These are phyloP conservation scores for Hyla sarda DNA, from an alignment of 2,113 vertebrate species.

Conservation along the genomic window DNA sequence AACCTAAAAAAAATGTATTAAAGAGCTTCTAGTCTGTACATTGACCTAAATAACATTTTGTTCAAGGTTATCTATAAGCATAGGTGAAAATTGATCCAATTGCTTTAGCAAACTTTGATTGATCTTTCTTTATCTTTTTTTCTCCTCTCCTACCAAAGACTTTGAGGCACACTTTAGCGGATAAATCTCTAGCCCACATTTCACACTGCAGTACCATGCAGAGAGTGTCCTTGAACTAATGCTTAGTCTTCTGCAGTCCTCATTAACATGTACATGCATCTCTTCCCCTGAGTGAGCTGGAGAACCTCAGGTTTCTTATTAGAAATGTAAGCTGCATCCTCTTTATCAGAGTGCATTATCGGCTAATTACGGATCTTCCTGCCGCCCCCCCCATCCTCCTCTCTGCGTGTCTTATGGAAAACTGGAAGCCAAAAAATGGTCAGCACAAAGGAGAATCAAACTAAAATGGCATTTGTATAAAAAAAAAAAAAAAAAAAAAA, in stretches of 20 bases:
- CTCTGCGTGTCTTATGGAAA: neutral
- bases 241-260: constrained; percentile 43
- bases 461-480: neutral
- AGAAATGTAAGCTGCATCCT: constrained; percentile 36
- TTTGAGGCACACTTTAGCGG: constrained; percentile 26
- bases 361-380: neutral
- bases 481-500: too few species aligned
- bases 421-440: neutral
- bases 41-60: neutral
- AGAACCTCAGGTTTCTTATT: constrained; percentile 40
- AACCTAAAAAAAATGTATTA: neutral
- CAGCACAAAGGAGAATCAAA: neutral
- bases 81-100: constrained; percentile 28
- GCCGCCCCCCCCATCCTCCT: neutral
- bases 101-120: constrained; percentile 16
- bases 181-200: constrained; percentile 45
- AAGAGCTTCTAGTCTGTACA: neutral
- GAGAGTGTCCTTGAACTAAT: constrained; percentile 45
- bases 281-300: constrained; percentile 28
- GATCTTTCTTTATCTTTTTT: constrained; percentile 14
- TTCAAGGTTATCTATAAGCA: constrained; percentile 13
- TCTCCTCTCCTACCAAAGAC: neutral
- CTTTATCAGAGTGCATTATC: neutral
- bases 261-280: constrained; percentile 52
- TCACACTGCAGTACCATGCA: constrained; percentile 40